phyloP scores from a whole-genome alignment of 2,888 invertebrate species.

The Cosmorhoe ocellata region DNA sequence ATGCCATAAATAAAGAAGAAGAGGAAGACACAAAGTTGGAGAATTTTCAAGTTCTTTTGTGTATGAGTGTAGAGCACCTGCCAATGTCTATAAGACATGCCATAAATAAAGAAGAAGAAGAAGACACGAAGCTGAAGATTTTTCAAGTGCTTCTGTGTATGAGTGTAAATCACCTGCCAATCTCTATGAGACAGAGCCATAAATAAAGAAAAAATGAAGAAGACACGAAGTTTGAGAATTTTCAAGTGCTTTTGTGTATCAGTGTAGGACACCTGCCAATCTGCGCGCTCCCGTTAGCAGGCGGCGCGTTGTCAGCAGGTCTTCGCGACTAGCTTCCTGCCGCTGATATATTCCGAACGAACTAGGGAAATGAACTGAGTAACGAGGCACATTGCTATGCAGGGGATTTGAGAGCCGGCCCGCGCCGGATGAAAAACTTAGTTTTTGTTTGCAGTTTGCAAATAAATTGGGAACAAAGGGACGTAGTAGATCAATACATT shows the following conservation, averaged over 20 bases:
- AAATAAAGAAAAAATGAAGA: no score
- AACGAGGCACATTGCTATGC: slow-evolving; percentile 40
- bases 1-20: no score
- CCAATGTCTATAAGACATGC: no score
- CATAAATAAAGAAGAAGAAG: no score
- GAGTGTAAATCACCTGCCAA: no score
- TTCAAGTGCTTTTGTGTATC: slow-evolving; percentile 23
- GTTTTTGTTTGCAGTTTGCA: slow-evolving; percentile 13
- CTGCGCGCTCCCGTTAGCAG: slow-evolving; percentile 54
- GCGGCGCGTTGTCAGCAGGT: slow-evolving; percentile 54
- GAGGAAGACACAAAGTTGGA: no score
- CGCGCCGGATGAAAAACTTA: slow-evolving; percentile 31
- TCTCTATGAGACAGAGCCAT: no score
- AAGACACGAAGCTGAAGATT: no score
- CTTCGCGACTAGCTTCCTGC: slow-evolving; percentile 59
- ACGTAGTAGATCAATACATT: not conserved
- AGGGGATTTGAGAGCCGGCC: slow-evolving; percentile 27
- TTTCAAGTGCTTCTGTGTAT: no score
- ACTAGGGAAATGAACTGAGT: slow-evolving; percentile 49
- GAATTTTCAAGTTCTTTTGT: no score
- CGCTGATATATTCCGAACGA: slow-evolving; percentile 49
- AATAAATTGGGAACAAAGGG: not conserved
- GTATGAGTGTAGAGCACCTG: no score
- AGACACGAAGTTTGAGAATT: no score
- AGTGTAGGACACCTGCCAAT: slow-evolving; percentile 53